Base-by-base conservation (phyloP, 2,113 vertebrate genomes). In the Peromyscus leucopus region DNA sequence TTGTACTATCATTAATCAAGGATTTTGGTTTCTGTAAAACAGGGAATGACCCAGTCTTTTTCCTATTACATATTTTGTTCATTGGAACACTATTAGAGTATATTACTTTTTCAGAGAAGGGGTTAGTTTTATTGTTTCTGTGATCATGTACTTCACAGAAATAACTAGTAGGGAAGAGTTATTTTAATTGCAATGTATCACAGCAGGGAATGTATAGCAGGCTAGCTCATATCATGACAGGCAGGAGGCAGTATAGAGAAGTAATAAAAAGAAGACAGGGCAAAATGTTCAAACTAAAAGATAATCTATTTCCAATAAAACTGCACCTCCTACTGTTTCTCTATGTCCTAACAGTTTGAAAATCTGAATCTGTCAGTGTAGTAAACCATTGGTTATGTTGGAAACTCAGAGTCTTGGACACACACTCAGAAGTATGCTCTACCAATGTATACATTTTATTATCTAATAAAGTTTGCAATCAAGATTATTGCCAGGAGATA, bases 1-100 rank as follows among this genome's bases (percentile, higher is more conserved):
- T 93, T 91, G 46, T 39, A 80, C 61, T 89, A 26, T 48, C 72
- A 93, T 92, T 94, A 91, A 96, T 84, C 11, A 87, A 39, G 0
- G n/a, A 75, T 82, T 33, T 82, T 28, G 88, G 51, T 91, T 87
- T 92, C 6, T 94, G 42, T 63, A 57, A 89, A 5, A 86, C 17
- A 74, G 12, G 33, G 46, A 93, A 95, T 75, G 76, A 63, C 4
- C 7, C 39, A 69, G 24, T 0, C 42, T 80, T 82, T 26, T 61
- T 92, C 71, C 17, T 82, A 59, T 59, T 72, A 28, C 24, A 24
- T 67, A 67, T 61, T 90, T 89, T 85, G 1, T 79, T 63, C 26
- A 42, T 74, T 89, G 28, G 71, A 76, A 0, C 0, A 42, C 4
- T 72, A 59, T 85, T 90, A 75, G 63, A 89, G 82, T 57, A n/a